These are phyloP conservation scores for western clawed frog (Xenopus tropicalis) DNA, from an alignment of 2,113 vertebrate species.

Conservation along the genomic window DNA sequence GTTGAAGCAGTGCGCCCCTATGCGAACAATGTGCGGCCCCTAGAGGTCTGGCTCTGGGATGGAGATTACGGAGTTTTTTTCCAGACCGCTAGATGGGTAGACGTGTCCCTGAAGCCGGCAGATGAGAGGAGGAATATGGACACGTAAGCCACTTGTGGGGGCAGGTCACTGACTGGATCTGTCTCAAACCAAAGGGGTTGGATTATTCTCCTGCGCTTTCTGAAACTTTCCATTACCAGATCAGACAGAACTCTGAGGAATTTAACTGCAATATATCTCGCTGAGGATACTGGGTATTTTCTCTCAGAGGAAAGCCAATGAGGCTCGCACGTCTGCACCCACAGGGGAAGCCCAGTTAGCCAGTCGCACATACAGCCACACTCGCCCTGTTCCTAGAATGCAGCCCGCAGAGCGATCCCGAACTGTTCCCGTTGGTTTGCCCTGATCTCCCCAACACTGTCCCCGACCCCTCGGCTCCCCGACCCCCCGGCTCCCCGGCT, in stretches of 20 bases:
- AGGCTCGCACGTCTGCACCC: too few species aligned
- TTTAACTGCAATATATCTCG: too few species aligned
- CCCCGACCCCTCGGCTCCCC: too few species aligned
- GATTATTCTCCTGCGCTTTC: background rate
- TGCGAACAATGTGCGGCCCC: slow-evolving; percentile 5
- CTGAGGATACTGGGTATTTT: too few species aligned
- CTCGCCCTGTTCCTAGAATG: too few species aligned
- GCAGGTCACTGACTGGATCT: slow-evolving; percentile 7
- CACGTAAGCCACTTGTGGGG: slow-evolving; percentile 29
- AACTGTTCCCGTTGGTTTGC: too few species aligned
- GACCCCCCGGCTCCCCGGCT: too few species aligned
- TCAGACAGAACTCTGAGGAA: background rate
- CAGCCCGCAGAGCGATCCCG: too few species aligned
- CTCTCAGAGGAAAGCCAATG: too few species aligned
- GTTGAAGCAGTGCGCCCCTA: background rate
- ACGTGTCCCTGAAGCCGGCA: slow-evolving; percentile 29
- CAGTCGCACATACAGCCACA: too few species aligned
- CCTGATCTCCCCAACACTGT: too few species aligned
- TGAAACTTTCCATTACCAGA: slow-evolving; percentile 24
- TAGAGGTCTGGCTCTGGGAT: background rate
- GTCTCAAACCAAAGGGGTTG: background rate
- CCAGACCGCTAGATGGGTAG: slow-evolving; percentile 39
- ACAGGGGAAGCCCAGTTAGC: too few species aligned
- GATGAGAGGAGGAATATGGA: slow-evolving; percentile 12
- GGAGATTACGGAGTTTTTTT: background rate